phyloP scores from a whole-genome alignment of 1,140 invertebrate genomes.

The Archivesica marissinica region DNA sequence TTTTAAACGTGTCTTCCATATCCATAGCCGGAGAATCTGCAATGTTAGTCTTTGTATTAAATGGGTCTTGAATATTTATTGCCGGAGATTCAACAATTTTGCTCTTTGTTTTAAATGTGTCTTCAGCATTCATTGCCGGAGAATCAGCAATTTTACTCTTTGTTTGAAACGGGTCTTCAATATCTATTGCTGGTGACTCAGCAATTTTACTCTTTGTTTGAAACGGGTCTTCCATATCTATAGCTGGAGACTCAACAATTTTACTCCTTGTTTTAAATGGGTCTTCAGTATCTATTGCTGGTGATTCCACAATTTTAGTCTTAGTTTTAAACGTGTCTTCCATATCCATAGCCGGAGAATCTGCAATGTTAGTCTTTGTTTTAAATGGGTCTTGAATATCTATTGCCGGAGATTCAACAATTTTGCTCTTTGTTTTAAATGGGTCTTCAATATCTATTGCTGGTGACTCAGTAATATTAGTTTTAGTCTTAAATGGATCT shows the following conservation, averaged over 20 bases:
- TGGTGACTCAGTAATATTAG: background rate
- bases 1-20: background rate
- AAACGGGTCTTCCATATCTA: slow-evolving; percentile 7
- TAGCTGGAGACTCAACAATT: slow-evolving; percentile 27
- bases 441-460: background rate
- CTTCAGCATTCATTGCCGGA: slow-evolving; percentile 25
- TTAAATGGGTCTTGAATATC: background rate
- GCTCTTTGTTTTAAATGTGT: slow-evolving; percentile 42
- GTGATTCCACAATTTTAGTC: slow-evolving; percentile 9
- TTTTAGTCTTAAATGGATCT: slow-evolving; percentile 10
- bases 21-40: slow-evolving; percentile 23
- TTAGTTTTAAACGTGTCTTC: slow-evolving; percentile 46
- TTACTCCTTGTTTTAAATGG: slow-evolving; percentile 49
- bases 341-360: background rate
- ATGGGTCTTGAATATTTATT: slow-evolving; percentile 16
- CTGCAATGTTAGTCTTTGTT: no score
- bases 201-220: slow-evolving; percentile 2
- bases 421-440: background rate
- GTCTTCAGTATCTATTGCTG: slow-evolving; percentile 6
- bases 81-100: background rate
- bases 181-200: slow-evolving; percentile 1
- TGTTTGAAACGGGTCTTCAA: slow-evolving; percentile 15
- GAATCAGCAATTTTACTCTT: slow-evolving; percentile 11
- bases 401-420: background rate
- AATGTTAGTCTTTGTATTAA: slow-evolving; percentile 35